Conservation (phyloP, 2,113 vertebrate genomes). For the Dromiciops gliroides region DNA sequence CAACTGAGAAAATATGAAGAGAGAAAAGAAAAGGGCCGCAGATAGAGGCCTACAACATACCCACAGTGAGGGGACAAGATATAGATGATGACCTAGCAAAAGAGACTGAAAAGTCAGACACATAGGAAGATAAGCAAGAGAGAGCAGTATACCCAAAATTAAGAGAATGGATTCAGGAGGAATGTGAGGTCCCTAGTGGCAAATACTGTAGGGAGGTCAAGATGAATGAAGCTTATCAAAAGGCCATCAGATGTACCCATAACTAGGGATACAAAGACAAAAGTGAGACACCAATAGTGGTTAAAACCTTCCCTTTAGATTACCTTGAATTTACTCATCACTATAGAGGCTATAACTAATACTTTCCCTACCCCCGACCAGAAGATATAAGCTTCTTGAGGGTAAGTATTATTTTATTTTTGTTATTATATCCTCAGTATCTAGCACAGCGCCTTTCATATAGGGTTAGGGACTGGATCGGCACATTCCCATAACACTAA, state of each 20-base stretch:
- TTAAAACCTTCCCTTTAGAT: background rate
- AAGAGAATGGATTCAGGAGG: background rate
- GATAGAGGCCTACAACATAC: too few relatives aligned
- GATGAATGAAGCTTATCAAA: background rate
- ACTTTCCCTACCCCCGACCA: background rate
- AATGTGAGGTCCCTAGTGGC: background rate
- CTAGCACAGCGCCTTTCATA: background rate
- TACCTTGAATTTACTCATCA: background rate
- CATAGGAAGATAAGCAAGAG: too few relatives aligned
- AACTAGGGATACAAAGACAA: background rate
- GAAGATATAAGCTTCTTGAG: background rate
- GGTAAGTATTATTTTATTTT: background rate
- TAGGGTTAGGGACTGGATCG: background rate
- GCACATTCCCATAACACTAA: too few relatives aligned
- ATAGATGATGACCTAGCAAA: too few relatives aligned
- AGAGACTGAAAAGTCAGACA: too few relatives aligned
- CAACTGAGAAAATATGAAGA: too few relatives aligned
- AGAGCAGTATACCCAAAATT: background rate
- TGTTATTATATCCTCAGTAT: background rate
- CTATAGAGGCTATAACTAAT: background rate
- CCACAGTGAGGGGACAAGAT: too few relatives aligned
- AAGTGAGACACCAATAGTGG: background rate
- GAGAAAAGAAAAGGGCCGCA: too few relatives aligned
- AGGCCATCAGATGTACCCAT: background rate
- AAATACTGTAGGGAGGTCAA: background rate